Conservation (phyloP, 2,888 invertebrate genomes). For the Laspeyria flexula region DNA sequence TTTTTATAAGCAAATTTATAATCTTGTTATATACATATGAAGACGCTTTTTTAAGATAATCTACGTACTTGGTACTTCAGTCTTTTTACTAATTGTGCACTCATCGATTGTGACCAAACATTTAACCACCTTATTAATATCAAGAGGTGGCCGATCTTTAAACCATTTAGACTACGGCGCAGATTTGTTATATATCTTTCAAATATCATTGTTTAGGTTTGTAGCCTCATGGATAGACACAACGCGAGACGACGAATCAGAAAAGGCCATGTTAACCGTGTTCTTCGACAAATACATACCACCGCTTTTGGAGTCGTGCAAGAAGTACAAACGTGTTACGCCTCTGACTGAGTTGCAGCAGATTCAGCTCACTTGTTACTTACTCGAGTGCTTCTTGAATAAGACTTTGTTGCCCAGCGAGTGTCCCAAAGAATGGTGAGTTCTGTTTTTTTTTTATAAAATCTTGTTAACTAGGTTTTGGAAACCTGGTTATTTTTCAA, state of each 20-base stretch:
- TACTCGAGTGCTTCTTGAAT: slow-evolving; percentile 94
- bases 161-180: too few species aligned
- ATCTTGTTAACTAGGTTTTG: too few species aligned
- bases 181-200: too few species aligned
- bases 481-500: too few species aligned
- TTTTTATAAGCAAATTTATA: too few species aligned
- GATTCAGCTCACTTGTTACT: slow-evolving; percentile 93
- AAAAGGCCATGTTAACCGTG: slow-evolving; percentile 92
- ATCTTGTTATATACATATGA: too few species aligned
- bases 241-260: slow-evolving; percentile 89
- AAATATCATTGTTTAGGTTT: slow-evolving; percentile 83
- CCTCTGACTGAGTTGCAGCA: slow-evolving; percentile 96
- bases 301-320: slow-evolving; percentile 91
- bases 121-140: too few species aligned
- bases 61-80: too few species aligned
- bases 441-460: background rate
- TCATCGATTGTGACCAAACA: too few species aligned
- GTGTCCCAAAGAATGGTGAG: slow-evolving; percentile 95
- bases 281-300: slow-evolving; percentile 98
- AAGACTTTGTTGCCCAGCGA: slow-evolving; percentile 93
- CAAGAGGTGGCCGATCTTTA: too few species aligned
- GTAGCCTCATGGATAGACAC: slow-evolving; percentile 96
- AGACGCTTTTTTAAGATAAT: too few species aligned
- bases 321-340: slow-evolving; percentile 94
- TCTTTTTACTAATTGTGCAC: too few species aligned